Base-by-base conservation (phyloP, 1,140 invertebrate genomes). In the Chrysomallon squamiferum region DNA sequence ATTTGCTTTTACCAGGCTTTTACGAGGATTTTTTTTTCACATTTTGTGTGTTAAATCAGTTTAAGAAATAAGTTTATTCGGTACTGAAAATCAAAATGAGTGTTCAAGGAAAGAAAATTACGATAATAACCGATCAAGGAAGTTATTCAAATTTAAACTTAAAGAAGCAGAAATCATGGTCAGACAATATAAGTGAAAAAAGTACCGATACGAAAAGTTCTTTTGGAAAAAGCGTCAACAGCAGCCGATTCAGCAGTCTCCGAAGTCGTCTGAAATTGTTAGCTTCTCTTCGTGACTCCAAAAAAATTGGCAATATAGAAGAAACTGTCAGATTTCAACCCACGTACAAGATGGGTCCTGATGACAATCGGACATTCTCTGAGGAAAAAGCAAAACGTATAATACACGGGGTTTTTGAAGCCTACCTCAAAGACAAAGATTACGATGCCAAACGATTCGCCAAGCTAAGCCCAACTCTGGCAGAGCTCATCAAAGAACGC, bases 401-500 rank as follows among this genome's bases (percentile, higher is more conserved):
- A 25, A 65, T 65, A 11, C 56, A 65, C 43, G 58, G 65, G 5
- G 71, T 75, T 7, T 65, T 77, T 29, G 65, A 75, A 59, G 59
- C 43, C 22, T 73, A 75, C 57, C 58, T 77, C 13, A 66, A 60
- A 35, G 71, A 64, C 9, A 73, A 71, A 47, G 27, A 45, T 0
- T 77, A 77, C 54, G 71, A 77, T 43, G 56, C 73, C 1, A 72
- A 71, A 50, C 59, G 62, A 25, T 75, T 69, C 35, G 63, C 75
- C n/a, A 57, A 59, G 27, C 69, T 77, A 18, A 69, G 64, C 45
- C 75, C 71, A 59, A 70, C 62, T 13, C 59, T 77, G 61, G 61
- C 73, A 0, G 75, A 77, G 32, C 61, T 75, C 15, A 79, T 82
- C 50, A 72, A 78, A 59, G 71, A 75, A 22, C 50, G 73, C 22